Evolutionary conservation across 2,888 invertebrate species (phyloP), one percentile per base, ranked within the genome.

Genomic region (Lepidonotus clava): DNA sequence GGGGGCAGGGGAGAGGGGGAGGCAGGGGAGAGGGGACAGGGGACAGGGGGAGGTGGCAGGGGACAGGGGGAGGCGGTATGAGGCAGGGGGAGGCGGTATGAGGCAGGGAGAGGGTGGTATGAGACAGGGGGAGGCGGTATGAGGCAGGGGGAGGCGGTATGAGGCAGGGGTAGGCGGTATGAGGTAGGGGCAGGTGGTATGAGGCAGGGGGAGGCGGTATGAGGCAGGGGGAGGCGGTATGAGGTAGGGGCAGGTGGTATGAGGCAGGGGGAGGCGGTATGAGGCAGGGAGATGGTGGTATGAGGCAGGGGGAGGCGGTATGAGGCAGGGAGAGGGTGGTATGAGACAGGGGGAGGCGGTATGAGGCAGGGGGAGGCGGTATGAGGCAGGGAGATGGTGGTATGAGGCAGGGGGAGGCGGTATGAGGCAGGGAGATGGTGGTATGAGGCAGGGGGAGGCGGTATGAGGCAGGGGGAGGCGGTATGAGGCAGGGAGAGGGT

Each of bases 21-120:
- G n/a, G n/a, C 11, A 66, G 66, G 28, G n/a, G n/a, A n/a, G 66
- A 8, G 28, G 11, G 66, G 66, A 14, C 6, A 8, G n/a, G 24
- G 66, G n/a, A n/a, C n/a, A n/a, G n/a, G 21, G 51, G 51, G 51
- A 51, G 51, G 21, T 14, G 21, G 51, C 14, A 51, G 51, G 21
- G 21, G 51, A 51, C 21, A 51, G 66, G 66, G 6, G 28, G 11
- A 66, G 24, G 66, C 6, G 66, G 11, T 24, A 8, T 66, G n/a
- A 8, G 66, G 11, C 6, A 28, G 66, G 66, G 11, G 66, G 66
- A 66, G 11, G 28, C 6, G 28, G 66, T 6, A n/a, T 6, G 66
- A 66, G 66, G n/a, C n/a, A 28, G 66, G 66, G 66, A 66, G 66
- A 66, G 66, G 66, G 66, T 6, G 24, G 66, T 6, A n/a, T 24